Evolutionary conservation across 2,797 vertebrate genomes (phyloP).

Genomic region (Hybognathus amarus): DNA sequence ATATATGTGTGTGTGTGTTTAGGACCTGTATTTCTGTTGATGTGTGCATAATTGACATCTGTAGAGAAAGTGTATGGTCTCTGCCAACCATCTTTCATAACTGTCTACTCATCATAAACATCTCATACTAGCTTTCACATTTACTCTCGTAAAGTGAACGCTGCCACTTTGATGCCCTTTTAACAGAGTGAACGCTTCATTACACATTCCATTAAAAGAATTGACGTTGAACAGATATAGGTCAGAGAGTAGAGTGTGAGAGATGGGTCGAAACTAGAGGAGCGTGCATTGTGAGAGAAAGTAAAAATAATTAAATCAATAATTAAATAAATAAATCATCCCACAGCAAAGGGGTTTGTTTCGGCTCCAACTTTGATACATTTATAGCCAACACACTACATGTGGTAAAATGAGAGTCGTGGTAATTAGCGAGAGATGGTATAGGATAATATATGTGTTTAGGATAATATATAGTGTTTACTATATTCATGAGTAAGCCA

Average conservation of each 20-base stretch:
- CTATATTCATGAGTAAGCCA: not conserved
- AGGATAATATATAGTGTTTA: too few species aligned
- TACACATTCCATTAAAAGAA: slow-evolving; percentile 69
- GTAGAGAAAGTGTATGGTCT: not conserved
- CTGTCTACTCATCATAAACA: not conserved
- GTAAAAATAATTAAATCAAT: slow-evolving; percentile 33
- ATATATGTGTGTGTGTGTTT: too few species aligned
- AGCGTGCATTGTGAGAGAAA: slow-evolving; percentile 19
- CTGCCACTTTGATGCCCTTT: slow-evolving; percentile 59
- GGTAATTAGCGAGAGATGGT: not conserved
- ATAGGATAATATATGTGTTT: not conserved
- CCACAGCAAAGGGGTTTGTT: not conserved
- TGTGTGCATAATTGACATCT: not conserved
- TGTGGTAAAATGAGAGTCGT: not conserved
- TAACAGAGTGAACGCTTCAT: slow-evolving; percentile 61
- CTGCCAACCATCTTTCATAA: slow-evolving; percentile 3
- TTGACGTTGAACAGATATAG: slow-evolving; percentile 60
- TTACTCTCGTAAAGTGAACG: slow-evolving; percentile 14
- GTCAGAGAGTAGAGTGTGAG: slow-evolving; percentile 45
- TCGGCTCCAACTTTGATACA: not conserved
- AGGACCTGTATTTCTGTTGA: not conserved
- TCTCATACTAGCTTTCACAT: slow-evolving; percentile 5
- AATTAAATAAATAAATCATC: slow-evolving; percentile 18
- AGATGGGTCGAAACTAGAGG: slow-evolving; percentile 37
- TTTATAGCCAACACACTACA: not conserved